Base-by-base conservation (phyloP, 2,888 invertebrate species). In the Yponomeuta malinellus region DNA sequence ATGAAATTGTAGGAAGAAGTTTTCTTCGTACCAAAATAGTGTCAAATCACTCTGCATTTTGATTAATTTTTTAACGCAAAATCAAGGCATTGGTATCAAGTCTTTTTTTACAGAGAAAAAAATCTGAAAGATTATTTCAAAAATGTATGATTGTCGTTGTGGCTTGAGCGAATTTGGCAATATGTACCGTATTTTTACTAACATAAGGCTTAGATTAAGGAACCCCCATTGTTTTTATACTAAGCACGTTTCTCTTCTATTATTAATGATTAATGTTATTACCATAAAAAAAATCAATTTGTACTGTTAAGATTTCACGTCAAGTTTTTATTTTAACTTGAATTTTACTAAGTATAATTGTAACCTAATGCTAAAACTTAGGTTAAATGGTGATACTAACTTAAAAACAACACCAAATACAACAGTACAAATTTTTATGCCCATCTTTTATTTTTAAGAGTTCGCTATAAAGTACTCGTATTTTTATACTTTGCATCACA, bases 401-500 rank as follows among this genome's bases (percentile, higher is more conserved):
- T 59, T 59, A 59, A 59, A 59, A 15, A 59, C 15, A 59, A 59
- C 9, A 68, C 10, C 23, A 69, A 69, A 69, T 33, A 71, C 48
- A 69, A 31, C 37, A 63, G 69, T 69, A 69, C 69, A 69, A 69
- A 69, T 63, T n/a, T 43, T 37, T n/a, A 33, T 37, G 15, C 67
- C 15, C 2, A 67, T 23, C 12, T 12, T 10, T n/a, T 68, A 68
- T 52, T 68, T 68, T 69, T 15, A 10, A 10, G 37, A 59, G 31
- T 48, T 63, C 8, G 37, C 73, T 73, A 8, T 43, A 43, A 8
- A 23, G 23, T 23, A 23, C 23, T 23, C 23, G 43, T 43, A 74
- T 72, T 73, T 71, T 72, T 70, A 48, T 68, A 31, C 64, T 63
- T 69, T 69, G 77, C 83, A 81, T 88, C 87, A 86, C 87, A 83